These are phyloP conservation scores for Elymnias hypermnestra DNA, from an alignment of 1,140 invertebrate species.

Conservation along the genomic window DNA sequence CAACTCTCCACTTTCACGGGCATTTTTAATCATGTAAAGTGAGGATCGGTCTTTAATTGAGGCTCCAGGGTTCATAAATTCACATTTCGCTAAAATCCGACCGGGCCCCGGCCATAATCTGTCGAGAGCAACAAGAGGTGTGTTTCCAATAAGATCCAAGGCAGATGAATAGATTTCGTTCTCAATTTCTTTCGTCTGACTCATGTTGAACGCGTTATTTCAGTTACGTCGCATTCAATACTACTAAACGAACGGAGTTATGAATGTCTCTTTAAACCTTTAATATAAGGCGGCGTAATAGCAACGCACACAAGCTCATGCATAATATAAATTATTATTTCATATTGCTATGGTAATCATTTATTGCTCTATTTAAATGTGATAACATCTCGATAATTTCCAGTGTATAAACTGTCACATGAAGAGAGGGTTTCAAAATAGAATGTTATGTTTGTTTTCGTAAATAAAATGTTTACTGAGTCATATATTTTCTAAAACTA, in stretches of 20 bases:
- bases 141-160: constrained; percentile 59
- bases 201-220: constrained; percentile 19
- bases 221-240: constrained; percentile 9
- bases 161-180: constrained; percentile 60
- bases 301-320: neutral
- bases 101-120: constrained; percentile 53
- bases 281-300: neutral
- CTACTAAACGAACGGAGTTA: constrained; percentile 2
- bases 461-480: no score
- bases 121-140: constrained; percentile 57
- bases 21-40: constrained; percentile 50
- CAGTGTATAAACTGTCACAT: no score
- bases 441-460: no score
- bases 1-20: constrained; percentile 38
- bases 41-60: constrained; percentile 64
- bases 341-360: no score
- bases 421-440: no score
- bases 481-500: no score
- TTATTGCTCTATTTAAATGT: no score
- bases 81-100: constrained; percentile 59
- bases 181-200: constrained; percentile 18
- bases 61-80: constrained; percentile 65
- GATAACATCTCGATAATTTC: no score
- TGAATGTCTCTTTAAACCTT: constrained; percentile 9
- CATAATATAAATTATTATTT: no score